These are phyloP conservation scores for Zosterops japonicus DNA, from an alignment of 2,113 vertebrate genomes.

Conservation along the genomic window DNA sequence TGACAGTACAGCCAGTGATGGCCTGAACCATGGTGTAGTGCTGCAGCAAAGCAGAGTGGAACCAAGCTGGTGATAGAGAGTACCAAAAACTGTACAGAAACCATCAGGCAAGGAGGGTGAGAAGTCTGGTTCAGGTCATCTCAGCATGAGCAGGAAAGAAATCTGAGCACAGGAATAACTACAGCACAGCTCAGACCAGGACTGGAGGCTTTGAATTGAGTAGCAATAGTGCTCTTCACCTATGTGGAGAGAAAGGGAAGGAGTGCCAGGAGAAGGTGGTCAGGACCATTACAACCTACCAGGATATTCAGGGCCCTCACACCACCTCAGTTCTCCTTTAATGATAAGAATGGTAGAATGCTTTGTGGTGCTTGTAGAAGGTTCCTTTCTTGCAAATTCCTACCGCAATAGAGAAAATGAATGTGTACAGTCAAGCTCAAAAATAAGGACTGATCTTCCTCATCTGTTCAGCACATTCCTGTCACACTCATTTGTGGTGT, in stretches of 20 bases:
- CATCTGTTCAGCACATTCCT: neutral
- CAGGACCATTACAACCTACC: neutral
- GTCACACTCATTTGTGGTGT: neutral
- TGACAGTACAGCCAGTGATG: neutral
- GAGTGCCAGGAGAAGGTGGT: fast-evolving
- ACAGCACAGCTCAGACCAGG: neutral
- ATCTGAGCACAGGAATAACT: neutral
- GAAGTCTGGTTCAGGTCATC: neutral
- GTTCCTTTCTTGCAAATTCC: neutral
- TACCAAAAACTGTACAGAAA: neutral
- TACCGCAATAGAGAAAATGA: neutral
- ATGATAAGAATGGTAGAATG: neutral
- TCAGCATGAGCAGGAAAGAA: neutral
- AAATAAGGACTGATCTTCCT: neutral
- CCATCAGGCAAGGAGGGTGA: neutral
- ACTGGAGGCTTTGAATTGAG: neutral
- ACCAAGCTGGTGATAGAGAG: fast-evolving
- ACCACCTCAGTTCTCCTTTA: neutral
- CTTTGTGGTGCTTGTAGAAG: neutral
- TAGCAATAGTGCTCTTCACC: neutral
- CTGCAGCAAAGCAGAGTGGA: neutral
- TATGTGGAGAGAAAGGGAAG: fast-evolving
- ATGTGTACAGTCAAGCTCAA: neutral
- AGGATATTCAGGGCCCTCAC: neutral
- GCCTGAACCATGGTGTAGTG: fast-evolving